Evolutionary conservation across 1,140 invertebrate genomes (phyloP), one percentile per base, ranked within the genome.

Genomic region (Pseudomyrmex cubaensis): DNA sequence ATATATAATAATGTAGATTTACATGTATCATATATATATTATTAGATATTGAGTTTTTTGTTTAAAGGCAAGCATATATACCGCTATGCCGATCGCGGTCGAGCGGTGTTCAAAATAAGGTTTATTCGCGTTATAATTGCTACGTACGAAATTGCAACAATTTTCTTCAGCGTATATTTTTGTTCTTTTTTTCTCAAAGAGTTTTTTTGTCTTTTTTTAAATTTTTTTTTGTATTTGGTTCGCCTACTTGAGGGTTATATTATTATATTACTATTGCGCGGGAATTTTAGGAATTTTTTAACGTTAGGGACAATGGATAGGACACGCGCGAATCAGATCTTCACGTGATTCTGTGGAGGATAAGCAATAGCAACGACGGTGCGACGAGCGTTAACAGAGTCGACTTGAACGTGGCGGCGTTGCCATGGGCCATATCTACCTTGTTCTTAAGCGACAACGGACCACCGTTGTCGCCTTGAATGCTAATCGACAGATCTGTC

Each of bases 391-490:
- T 73, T 15, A 82, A 10, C 1, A 91, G 44, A 57, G 59, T 85
- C 22, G 88, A 76, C 12, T 69, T 61, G n/a, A 75, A 4, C 48
- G n/a, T 35, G 4, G 12, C 20, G 57, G 44, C 54, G n/a, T 82
- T 78, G 52, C 85, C 89, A 1, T 87, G 35, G 13, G 57, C 66
- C 9, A 52, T 54, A 1, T 91, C 91, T 17, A 89, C 87, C 48
- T 93, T 92, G 44, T 93, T 89, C n/a, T 94, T 92, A 9, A 93
- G 84, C 0, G 93, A 94, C 13, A 90, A 35, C 0, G 94, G 93
- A 8, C 91, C 91, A 7, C 91, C 90, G 70, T 93, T 91, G 54
- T 93, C 92, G 59, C 82, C 89, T 13, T 93, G 93, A 87, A 93
- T 91, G 2, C 85, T 90, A 20, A 64, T 69, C 2, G 89, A 77